phyloP scores from a whole-genome alignment of 2,113 vertebrate species.

The Antidorcas marsupialis region DNA sequence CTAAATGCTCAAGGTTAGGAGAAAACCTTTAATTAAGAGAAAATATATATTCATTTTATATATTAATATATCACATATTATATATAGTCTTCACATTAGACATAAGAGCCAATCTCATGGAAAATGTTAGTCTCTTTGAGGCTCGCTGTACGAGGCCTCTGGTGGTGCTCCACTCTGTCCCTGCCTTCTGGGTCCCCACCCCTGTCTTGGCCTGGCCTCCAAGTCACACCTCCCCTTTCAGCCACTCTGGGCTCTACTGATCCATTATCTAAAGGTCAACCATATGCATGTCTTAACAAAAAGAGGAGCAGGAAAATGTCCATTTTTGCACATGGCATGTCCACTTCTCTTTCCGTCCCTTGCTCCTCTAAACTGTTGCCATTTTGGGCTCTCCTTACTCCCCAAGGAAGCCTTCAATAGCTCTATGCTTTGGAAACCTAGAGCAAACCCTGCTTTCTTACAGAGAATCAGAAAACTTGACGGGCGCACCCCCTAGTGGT shows the following conservation, averaged over 20 bases:
- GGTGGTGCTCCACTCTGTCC: no score
- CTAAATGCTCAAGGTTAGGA: background rate
- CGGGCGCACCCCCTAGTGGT: slow-evolving; percentile 71
- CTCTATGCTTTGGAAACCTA: background rate
- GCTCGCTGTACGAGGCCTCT: background rate
- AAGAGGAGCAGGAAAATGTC: slow-evolving; percentile 26
- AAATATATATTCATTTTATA: background rate
- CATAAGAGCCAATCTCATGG: background rate
- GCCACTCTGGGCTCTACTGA: background rate
- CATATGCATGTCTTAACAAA: slow-evolving; percentile 47
- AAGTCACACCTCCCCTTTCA: background rate
- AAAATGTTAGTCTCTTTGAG: background rate
- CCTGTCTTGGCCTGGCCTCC: background rate
- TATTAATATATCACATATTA: background rate
- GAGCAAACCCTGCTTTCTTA: background rate
- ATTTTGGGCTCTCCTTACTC: background rate
- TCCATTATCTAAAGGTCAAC: slow-evolving; percentile 45
- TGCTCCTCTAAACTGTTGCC: background rate
- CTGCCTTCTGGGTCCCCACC: background rate
- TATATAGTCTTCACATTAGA: background rate
- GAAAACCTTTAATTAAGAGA: background rate
- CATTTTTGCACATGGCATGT: slow-evolving; percentile 48
- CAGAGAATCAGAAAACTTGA: slow-evolving; percentile 47
- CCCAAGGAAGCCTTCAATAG: background rate
- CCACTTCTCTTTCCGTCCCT: background rate